These are phyloP conservation scores for Cossypha dichroa DNA, from an alignment of 2,797 vertebrate genomes.

Conservation along the genomic window DNA sequence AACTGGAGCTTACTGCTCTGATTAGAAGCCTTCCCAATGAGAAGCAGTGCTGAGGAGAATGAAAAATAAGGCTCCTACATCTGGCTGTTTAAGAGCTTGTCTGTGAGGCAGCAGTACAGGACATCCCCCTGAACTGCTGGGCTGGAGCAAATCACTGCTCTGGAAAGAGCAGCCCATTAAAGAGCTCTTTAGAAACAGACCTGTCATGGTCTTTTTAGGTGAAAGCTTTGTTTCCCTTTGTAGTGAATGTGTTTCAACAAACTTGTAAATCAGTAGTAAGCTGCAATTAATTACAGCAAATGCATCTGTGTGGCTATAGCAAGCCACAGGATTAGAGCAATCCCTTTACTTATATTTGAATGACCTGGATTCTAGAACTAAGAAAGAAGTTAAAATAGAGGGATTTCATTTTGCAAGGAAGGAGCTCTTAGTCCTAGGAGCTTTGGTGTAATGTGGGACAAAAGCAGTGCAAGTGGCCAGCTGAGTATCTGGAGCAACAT, in stretches of 20 bases:
- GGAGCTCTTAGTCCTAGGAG: background rate
- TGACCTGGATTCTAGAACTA: background rate
- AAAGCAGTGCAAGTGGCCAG: background rate
- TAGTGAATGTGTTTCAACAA: background rate
- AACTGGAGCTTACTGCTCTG: background rate
- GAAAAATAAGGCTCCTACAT: background rate
- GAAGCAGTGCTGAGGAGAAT: background rate
- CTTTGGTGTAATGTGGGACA: background rate
- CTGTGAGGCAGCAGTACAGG: accelerated
- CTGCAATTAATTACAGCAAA: background rate
- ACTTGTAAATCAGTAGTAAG: background rate
- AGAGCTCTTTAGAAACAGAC: background rate
- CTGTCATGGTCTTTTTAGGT: background rate
- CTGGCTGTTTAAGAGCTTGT: background rate
- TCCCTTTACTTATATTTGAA: background rate
- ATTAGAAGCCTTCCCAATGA: background rate
- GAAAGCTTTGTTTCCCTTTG: background rate
- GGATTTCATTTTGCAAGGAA: background rate
- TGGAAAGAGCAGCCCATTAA: background rate
- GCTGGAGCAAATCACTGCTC: background rate
- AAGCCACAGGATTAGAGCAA: background rate
- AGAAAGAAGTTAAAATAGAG: background rate
- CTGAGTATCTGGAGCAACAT: background rate
- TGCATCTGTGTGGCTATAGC: background rate
- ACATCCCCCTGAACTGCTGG: background rate